Evolutionary conservation across 2,888 invertebrate genomes (phyloP).

Genomic region (Acheta domesticus): DNA sequence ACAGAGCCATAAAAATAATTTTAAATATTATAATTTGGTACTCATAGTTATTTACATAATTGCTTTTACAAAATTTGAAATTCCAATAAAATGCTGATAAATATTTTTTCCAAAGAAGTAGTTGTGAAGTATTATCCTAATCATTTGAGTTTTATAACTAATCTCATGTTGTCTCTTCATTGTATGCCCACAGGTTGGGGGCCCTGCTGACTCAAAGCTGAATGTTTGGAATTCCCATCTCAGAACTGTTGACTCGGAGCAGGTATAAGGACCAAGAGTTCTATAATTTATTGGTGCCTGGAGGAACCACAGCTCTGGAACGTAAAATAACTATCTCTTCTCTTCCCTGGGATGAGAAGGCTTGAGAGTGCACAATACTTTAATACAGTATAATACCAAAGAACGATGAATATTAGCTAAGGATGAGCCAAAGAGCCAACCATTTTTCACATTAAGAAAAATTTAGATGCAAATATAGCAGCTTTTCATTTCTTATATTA

Average conservation of each 20-base stretch:
- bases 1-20: no score
- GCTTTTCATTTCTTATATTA: neutral
- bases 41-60: no score
- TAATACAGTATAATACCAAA: no score
- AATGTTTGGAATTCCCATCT: neutral
- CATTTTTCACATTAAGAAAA: neutral
- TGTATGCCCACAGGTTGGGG: no score
- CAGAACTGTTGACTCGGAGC: constrained; percentile 8
- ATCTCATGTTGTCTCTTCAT: neutral
- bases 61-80: no score
- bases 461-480: neutral
- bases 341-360: neutral
- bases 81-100: neutral
- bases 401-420: no score
- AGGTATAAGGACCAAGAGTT: constrained; percentile 1
- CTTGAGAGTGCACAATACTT: no score
- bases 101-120: neutral
- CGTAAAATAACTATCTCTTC: neutral
- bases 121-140: neutral
- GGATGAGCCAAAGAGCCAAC: no score
- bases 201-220: neutral
- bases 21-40: no score
- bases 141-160: neutral
- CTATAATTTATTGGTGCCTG: neutral
- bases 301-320: constrained; percentile 18